Base-by-base conservation (phyloP, 92 coral and sea anemone species). In the Virgularia gustaviana region DNA sequence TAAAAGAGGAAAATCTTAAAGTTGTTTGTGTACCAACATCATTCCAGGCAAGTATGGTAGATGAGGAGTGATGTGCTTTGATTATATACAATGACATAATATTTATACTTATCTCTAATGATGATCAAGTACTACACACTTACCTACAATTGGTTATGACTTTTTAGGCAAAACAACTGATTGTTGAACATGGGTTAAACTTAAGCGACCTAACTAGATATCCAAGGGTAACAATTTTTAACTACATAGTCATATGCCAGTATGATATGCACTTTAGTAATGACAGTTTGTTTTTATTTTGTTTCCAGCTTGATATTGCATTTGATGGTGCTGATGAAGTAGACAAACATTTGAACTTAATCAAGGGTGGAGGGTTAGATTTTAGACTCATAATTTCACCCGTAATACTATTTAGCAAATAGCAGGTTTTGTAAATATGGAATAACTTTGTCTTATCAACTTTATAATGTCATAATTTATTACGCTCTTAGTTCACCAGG, bases 291-390 rank as follows among this genome's bases (percentile, higher is more conserved):
- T 15, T 44, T 57, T 49, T 62, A 27, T 30, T 42, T 78, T 13
- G 36, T 60, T 76, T 35, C 4, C 34, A 88, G 88, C 84, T 92
- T 57, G 96, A 92, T 82, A 87, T 92, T 39, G 96, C 96, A 31
- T 86, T 92, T 77, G 98, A 92, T 70, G 98, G 98, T 34, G 98
- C 96, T 8, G 98, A 92, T 47, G 98, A 92, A 37, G 96, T 92
- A 51, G 96, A 92, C 37, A 44, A 78, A 30, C 36, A 83, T 19
- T 57, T 92, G 58, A 84, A 78, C 34, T 84, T 85, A 3, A 92
- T 92, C 31, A 92, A 92, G 63, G 98, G 98, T 57, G 98, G 98
- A 85, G 98, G 98, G 98, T 92, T 60, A 19, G 13, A 20, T 47
- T 6, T 47, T 36, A 28, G 10, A 15, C 10, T 27, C 23, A 68